These are phyloP conservation scores for Lithophane leautieri DNA, from an alignment of 2,888 invertebrate genomes.

Conservation along the genomic window DNA sequence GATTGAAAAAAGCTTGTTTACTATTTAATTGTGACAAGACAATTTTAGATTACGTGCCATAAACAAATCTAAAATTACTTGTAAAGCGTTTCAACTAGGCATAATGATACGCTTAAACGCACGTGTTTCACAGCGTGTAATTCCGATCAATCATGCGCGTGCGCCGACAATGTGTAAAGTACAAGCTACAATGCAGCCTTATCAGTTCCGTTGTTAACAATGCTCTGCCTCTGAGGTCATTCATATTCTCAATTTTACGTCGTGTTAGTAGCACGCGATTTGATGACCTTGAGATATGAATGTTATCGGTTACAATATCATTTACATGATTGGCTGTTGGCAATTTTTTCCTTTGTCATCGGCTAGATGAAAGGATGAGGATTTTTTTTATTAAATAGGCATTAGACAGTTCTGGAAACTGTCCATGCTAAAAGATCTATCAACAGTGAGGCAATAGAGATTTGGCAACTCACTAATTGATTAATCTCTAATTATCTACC, in stretches of 20 bases:
- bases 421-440: neutral
- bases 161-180: constrained; percentile 33
- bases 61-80: neutral
- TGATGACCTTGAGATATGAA: constrained; percentile 42
- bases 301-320: constrained; percentile 50
- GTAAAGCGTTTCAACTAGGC: constrained; percentile 30
- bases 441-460: neutral
- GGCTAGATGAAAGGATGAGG: constrained; percentile 11
- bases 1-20: too few species aligned
- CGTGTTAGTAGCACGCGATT: constrained; percentile 53
- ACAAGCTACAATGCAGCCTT: constrained; percentile 43
- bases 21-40: neutral
- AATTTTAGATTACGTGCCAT: constrained; percentile 10
- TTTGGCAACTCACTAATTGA: neutral
- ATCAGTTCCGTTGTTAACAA: constrained; percentile 56
- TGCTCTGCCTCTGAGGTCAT: constrained; percentile 50
- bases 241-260: constrained; percentile 47
- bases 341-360: constrained; percentile 11
- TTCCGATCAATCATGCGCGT: constrained; percentile 57
- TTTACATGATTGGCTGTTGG: constrained; percentile 27
- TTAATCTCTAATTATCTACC: neutral
- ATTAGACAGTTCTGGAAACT: constrained; percentile 4
- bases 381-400: neutral
- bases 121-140: constrained; percentile 58
- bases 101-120: constrained; percentile 19